Percentiles rank a stretch among this genome's conserved stretches.
These are phyloP conservation scores for Hyppa rectilinea DNA, from an alignment of 2,888 invertebrate genomes.

Conservation along the genomic window DNA sequence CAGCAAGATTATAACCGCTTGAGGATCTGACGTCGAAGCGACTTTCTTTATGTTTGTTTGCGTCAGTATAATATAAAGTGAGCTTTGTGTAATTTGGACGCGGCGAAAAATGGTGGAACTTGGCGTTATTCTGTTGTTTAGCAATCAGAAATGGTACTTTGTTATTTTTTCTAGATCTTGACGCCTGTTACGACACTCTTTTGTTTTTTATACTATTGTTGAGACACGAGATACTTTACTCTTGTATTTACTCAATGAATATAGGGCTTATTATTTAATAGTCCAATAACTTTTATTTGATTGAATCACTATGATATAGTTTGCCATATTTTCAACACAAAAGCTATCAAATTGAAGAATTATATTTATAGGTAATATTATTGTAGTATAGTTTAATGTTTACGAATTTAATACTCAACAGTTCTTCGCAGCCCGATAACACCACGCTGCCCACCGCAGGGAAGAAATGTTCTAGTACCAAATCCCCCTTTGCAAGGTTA, in stretches of 20 bases:
- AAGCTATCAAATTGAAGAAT: no score
- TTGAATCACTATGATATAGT: no score
- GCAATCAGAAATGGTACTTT: constrained; percentile 30
- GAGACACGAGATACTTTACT: neutral
- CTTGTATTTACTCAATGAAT: neutral
- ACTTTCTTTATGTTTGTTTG: constrained; percentile 60
- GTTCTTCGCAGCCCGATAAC: no score
- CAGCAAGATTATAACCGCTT: constrained; percentile 63
- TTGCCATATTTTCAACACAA: no score
- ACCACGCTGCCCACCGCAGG: no score
- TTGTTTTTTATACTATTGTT: neutral
- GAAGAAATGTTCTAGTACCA: no score
- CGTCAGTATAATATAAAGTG: constrained; percentile 52
- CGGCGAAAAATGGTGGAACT: constrained; percentile 49
- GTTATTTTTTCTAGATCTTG: neutral
- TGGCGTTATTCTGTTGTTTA: constrained; percentile 40
- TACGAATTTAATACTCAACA: no score
- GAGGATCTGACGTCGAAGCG: constrained; percentile 50
- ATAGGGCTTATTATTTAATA: no score
- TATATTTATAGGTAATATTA: no score
- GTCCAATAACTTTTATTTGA: no score
- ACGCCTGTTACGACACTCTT: neutral
- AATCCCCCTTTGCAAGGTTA: no score
- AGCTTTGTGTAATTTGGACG: constrained; percentile 60
- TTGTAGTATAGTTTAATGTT: no score